Conservation (phyloP, 2,113 vertebrate species). For the Tupaia chinensis region DNA sequence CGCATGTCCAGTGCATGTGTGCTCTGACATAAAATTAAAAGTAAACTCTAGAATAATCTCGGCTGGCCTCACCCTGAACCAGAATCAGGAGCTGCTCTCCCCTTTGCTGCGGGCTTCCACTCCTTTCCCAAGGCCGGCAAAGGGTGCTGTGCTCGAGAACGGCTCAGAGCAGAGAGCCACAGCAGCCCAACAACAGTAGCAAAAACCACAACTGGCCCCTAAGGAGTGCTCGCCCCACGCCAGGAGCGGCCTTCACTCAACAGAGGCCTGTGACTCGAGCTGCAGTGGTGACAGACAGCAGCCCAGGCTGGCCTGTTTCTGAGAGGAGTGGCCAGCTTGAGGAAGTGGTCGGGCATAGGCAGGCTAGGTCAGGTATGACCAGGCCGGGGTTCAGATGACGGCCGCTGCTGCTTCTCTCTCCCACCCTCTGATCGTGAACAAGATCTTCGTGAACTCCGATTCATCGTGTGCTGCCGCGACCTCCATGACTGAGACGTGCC, state of each 20-base stretch:
- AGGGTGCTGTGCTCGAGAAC: rapidly evolving
- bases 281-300: background rate
- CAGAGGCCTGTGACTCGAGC: background rate
- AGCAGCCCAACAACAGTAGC: rapidly evolving
- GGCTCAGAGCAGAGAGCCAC: background rate
- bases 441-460: background rate
- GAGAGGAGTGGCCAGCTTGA: background rate
- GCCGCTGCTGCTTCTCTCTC: no score
- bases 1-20: no score
- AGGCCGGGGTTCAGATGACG: background rate
- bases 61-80: background rate
- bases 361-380: background rate
- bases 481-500: no score
- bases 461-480: rapidly evolving
- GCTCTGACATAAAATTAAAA: no score
- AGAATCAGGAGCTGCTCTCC: background rate
- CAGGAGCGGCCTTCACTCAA: background rate
- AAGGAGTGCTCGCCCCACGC: rapidly evolving
- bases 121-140: background rate
- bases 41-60: background rate
- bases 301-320: background rate
- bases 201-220: background rate
- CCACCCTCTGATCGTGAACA: background rate
- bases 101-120: background rate
- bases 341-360: no score